Base-by-base conservation (phyloP, 2,113 vertebrate species). In the Gymnocephalus cernua region DNA sequence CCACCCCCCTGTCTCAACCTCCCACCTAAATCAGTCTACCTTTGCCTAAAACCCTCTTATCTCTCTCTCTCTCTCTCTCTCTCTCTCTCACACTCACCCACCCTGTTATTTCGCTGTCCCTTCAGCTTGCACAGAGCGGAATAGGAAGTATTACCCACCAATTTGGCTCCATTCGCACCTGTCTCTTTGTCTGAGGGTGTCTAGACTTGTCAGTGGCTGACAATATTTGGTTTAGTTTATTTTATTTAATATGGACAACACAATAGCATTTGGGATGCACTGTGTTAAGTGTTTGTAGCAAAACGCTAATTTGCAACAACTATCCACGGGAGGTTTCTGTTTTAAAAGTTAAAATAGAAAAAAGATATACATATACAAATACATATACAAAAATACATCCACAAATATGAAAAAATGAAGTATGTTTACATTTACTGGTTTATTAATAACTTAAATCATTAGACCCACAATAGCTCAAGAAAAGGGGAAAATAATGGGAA, bases 41-140 rank as follows among this genome's bases (percentile, higher is more conserved):
- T 88, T 80, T 74, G 72, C 79, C 80, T 86, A 81, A 88, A 92
- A 88, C 86, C 70, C 83, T 85, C 89, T 92, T 65, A 89, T 87
- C 79, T 74, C 70, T 66, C 66, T 75, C 71, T 64, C 65, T 82
- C 75, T 73, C 59, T 78, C 65, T 64, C 61, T 82, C 74, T 72
- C 58, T 78, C 64, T 63, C 65, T 80, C 70, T 19, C 79, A 84
- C 86, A 71, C 85, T 85, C 65, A 74, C 58, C 71, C 74, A 32
- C 84, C 85, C 84, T 91, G 84, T 89, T 85, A 90, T 92, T 90
- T 89, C 14, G 14, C 70, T 27, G 16, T 69, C 81, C 56, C 70
- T 74, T 83, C 84, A 81, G 73, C 53, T 73, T 47, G 57, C 72
- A 25, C 48, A 63, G 15, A 83, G 69, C 21, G 8, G 63, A 88